These are phyloP conservation scores for Lasaia peninsularis DNA, from an alignment of 1,140 invertebrate genomes.

Conservation along the genomic window DNA sequence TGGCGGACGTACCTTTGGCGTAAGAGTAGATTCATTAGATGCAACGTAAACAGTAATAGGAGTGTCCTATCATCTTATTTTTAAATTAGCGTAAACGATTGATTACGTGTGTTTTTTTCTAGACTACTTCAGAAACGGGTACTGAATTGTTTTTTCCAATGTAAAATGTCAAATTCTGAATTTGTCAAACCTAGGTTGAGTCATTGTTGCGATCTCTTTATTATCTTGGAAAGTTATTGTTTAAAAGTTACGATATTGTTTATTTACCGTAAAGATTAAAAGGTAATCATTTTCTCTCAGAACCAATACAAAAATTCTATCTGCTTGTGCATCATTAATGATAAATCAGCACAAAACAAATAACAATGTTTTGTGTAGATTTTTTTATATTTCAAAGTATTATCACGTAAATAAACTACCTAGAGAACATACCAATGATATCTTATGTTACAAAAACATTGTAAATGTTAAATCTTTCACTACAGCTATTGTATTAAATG, in stretches of 20 bases:
- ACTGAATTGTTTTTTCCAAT: constrained; percentile 63
- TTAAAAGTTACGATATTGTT: constrained; percentile 12
- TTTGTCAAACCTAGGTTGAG: constrained; percentile 75
- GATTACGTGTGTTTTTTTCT: constrained; percentile 35
- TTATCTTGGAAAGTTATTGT: constrained; percentile 41
- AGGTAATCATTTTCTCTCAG: not conserved
- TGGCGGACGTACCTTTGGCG: constrained; percentile 68
- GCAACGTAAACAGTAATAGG: constrained; percentile 55
- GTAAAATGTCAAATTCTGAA: constrained; percentile 72
- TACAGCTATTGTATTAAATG: too few relatives aligned
- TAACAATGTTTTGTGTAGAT: not conserved
- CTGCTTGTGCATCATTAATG: not conserved
- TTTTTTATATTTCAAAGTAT: not conserved
- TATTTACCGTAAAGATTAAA: not conserved
- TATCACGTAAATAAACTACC: not conserved
- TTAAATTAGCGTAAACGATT: constrained; percentile 33
- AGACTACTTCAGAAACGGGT: constrained; percentile 41
- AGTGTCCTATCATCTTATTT: constrained; percentile 37
- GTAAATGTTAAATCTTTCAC: not conserved
- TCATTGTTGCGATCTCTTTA: constrained; percentile 64
- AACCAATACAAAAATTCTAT: not conserved
- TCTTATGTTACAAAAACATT: not conserved
- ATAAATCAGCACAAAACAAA: not conserved
- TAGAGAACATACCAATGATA: not conserved
- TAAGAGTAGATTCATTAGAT: constrained; percentile 60